Conservation (phyloP, 2,888 invertebrate genomes). For the Eurytoma adleriae region DNA sequence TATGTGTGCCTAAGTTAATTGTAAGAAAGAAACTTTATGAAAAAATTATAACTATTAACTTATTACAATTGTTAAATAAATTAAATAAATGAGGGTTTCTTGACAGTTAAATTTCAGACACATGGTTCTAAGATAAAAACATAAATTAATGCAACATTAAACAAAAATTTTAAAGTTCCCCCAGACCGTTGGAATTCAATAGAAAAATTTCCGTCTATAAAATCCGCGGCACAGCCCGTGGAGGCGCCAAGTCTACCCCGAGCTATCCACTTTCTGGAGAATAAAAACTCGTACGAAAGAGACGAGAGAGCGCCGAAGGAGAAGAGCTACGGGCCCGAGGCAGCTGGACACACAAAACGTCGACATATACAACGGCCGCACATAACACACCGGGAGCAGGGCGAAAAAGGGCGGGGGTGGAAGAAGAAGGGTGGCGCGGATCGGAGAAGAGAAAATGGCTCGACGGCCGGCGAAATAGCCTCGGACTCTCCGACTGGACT, state of each 20-base stretch:
- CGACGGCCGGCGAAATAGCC: slow-evolving; percentile 53
- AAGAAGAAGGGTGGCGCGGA: slow-evolving; percentile 40
- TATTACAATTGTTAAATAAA: no score
- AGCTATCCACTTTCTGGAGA: neutral
- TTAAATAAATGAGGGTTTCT: no score
- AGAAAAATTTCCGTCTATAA: slow-evolving; percentile 59
- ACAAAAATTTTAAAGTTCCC: neutral
- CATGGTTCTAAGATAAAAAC: no score
- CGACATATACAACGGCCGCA: slow-evolving; percentile 30
- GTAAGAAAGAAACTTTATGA: no score
- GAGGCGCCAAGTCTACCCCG: neutral
- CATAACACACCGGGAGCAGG: neutral
- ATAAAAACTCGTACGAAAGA: neutral
- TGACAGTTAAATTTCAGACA: no score
- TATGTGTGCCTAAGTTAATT: no score
- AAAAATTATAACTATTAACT: no score
- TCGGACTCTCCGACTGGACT: slow-evolving; percentile 33
- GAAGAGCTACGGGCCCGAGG: neutral
- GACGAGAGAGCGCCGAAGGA: neutral
- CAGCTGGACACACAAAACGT: slow-evolving; percentile 28
- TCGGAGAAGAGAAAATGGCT: slow-evolving; percentile 48
- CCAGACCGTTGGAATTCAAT: slow-evolving; percentile 48
- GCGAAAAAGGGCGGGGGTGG: neutral
- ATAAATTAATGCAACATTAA: neutral
- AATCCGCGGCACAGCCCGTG: slow-evolving; percentile 52